Percentiles rank a stretch among this genome's conserved stretches.
These are phyloP conservation scores for Syrmaticus mikado DNA, from an alignment of 2,113 vertebrate genomes.

Conservation along the genomic window DNA sequence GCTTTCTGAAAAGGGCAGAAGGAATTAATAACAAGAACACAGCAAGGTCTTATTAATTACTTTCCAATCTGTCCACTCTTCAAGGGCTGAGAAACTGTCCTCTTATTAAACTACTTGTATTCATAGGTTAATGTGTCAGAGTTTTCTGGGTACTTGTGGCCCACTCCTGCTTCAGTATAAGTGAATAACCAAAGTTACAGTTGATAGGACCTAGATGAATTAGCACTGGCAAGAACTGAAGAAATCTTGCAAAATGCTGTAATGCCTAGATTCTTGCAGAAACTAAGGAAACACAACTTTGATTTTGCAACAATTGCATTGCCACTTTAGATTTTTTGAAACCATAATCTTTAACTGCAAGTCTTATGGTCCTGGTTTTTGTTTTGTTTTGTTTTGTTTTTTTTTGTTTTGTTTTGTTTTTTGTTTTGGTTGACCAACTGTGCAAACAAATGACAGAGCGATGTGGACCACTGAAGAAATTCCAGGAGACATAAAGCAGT, in stretches of 20 bases:
- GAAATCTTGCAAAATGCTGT: background rate
- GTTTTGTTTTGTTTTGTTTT: too few relatives aligned
- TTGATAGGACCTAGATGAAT: background rate
- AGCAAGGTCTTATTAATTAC: background rate
- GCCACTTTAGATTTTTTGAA: background rate
- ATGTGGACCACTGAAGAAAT: background rate
- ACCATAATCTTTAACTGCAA: background rate
- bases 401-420: background rate
- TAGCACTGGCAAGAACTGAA: background rate
- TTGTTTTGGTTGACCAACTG: background rate
- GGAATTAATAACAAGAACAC: background rate
- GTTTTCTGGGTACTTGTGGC: background rate
- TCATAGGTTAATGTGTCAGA: background rate
- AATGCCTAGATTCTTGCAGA: background rate
- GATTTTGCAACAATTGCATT: background rate
- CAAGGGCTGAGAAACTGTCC: background rate
- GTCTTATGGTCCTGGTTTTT: background rate
- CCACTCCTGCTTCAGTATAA: background rate
- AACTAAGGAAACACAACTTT: background rate
- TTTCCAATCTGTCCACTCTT: background rate
- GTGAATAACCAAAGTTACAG: background rate
- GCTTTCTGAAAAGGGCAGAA: background rate
- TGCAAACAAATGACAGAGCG: background rate
- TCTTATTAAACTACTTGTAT: background rate
- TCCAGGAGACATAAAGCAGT: background rate